A percentile compares a stretch with the other conserved stretches of the same genome.
Evolutionary conservation across 1,140 invertebrate genomes (phyloP).

Genomic region (Coptotermes formosanus): DNA sequence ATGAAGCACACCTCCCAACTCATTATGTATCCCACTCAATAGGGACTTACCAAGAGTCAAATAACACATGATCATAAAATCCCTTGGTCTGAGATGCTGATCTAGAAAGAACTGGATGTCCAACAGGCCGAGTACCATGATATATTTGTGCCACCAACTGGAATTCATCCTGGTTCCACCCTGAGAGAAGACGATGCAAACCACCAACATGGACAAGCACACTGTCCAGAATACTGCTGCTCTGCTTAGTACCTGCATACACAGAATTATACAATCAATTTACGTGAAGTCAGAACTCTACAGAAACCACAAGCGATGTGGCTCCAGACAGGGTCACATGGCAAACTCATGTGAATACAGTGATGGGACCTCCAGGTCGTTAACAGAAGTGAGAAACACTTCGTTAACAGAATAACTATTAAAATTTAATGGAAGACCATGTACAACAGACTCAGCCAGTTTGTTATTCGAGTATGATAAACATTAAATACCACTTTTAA

Average conservation of each 20-base stretch:
- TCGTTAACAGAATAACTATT: no score
- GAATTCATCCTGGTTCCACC: conserved; percentile 84
- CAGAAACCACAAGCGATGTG: no score
- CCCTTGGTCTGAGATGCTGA: conserved; percentile 61
- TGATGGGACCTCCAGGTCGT: no score
- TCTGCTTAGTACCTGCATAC: conserved; percentile 36
- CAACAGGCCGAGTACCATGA: conserved; percentile 79
- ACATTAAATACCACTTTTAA: no score
- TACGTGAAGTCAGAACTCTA: no score
- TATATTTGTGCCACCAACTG: conserved; percentile 80
- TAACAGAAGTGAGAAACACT: no score
- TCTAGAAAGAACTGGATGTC: conserved; percentile 64
- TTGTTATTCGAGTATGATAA: no score
- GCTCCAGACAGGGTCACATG: no score
- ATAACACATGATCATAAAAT: conserved; percentile 76
- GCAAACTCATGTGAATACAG: no score
- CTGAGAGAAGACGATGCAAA: conserved; percentile 72
- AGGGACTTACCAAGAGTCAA: conserved; percentile 73
- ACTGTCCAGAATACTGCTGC: conserved; percentile 68
- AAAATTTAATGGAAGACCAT: no score
- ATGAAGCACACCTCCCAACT: no score
- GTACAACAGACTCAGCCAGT: no score
- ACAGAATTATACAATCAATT: background rate
- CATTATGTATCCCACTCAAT: background rate
- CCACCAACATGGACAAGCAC: conserved; percentile 81